These are phyloP conservation scores for Mugil cephalus DNA, from an alignment of 2,113 vertebrate species.

Conservation along the genomic window DNA sequence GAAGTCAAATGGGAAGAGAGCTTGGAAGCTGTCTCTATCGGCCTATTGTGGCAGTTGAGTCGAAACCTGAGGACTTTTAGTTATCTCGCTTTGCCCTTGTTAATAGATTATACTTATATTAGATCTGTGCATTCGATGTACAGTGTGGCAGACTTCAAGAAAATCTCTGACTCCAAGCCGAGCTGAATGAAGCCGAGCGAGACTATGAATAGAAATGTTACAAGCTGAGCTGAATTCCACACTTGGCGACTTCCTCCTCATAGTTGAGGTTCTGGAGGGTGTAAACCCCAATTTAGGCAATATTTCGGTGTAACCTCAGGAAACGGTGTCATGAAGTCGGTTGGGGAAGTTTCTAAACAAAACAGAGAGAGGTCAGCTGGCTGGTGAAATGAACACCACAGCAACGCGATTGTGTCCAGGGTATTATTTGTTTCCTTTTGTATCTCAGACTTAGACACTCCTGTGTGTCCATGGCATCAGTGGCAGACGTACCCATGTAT, in stretches of 20 bases:
- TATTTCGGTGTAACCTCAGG: conserved; percentile 76
- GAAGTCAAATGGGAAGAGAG: conserved; percentile 14
- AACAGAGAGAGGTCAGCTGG: conserved; percentile 51
- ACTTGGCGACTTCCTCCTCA: conserved; percentile 61
- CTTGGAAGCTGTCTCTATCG: neutral
- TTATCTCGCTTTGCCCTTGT: neutral
- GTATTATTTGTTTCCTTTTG: conserved; percentile 3
- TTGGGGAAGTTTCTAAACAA: conserved; percentile 57
- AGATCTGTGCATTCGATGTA: no score
- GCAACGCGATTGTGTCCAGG: conserved; percentile 16
- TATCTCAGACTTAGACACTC: neutral
- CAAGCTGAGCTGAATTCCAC: conserved; percentile 38
- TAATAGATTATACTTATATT: neutral
- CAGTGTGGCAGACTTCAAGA: neutral
- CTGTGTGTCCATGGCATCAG: neutral
- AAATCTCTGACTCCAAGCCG: conserved; percentile 8
- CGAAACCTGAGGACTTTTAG: neutral
- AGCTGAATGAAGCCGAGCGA: conserved; percentile 9
- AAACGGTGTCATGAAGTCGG: conserved; percentile 59
- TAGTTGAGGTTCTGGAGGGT: conserved; percentile 73
- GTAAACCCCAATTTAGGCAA: conserved; percentile 59
- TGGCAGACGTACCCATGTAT: neutral
- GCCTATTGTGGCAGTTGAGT: neutral
- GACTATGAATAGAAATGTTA: conserved; percentile 62
- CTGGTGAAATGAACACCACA: conserved; percentile 38